Percentiles rank a stretch among this genome's conserved stretches.
Conservation (phyloP, 2,888 invertebrate genomes). For the Dryomyza anilis region DNA sequence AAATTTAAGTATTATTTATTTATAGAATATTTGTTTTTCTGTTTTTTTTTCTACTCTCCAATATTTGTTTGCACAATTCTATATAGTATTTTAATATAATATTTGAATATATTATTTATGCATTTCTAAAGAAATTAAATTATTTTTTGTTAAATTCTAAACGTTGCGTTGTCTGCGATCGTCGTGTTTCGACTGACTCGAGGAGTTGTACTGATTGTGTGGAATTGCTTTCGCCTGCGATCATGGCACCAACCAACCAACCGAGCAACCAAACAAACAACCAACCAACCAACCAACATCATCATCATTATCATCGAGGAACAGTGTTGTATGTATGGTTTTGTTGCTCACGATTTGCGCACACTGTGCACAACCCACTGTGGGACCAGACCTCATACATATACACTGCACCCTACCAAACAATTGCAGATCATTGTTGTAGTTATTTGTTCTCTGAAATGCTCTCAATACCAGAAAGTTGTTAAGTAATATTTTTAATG, state of each 20-base stretch:
- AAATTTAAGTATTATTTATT: no score
- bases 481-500: no score
- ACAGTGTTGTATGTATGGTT: background rate
- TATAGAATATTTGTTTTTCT: no score
- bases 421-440: no score
- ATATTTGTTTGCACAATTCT: background rate
- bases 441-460: no score
- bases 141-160: background rate
- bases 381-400: background rate
- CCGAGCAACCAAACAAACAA: background rate
- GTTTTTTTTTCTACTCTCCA: no score
- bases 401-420: no score
- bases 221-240: background rate
- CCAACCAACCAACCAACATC: background rate
- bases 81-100: background rate
- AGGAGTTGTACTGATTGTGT: constrained; percentile 18
- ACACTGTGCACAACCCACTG: background rate
- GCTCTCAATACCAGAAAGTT: no score
- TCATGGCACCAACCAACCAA: background rate
- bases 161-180: background rate
- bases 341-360: constrained; percentile 1
- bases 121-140: background rate
- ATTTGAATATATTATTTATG: no score
- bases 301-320: background rate
- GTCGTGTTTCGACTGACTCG: constrained; percentile 12